Evolutionary conservation across 2,888 invertebrate species (phyloP).

Genomic region (Amaurobius ferox): DNA sequence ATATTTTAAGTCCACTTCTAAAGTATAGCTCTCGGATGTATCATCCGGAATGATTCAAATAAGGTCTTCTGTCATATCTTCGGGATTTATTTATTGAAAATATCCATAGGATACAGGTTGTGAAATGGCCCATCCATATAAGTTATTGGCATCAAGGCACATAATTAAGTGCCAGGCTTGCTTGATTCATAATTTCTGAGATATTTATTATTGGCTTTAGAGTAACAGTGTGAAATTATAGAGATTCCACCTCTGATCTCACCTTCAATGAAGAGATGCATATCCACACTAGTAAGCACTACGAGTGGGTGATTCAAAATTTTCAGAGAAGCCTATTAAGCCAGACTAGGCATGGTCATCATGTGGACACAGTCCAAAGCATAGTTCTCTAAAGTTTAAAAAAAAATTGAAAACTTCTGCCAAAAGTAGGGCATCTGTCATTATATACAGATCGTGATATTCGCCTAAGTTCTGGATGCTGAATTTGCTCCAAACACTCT

Average conservation of each 20-base stretch:
- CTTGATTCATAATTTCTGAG: not conserved
- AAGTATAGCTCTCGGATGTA: not conserved
- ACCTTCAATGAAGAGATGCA: not conserved
- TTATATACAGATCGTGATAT: slow-evolving; percentile 24
- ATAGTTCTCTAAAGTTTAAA: not conserved
- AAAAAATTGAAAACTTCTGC: slow-evolving; percentile 13
- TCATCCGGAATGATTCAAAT: not conserved
- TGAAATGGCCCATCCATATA: not conserved
- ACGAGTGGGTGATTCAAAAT: not conserved
- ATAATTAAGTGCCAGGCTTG: not conserved
- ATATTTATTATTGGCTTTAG: not conserved
- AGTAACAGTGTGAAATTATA: not conserved
- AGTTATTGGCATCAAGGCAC: not conserved
- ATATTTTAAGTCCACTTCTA: not conserved
- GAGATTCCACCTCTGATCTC: not conserved
- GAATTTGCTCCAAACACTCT: not conserved
- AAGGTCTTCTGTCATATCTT: not conserved
- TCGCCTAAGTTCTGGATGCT: slow-evolving; percentile 37
- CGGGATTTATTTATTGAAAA: not conserved
- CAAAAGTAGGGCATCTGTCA: not conserved
- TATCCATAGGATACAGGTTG: not conserved
- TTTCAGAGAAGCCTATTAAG: slow-evolving; percentile 70
- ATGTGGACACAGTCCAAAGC: slow-evolving; percentile 47
- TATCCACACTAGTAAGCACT: not conserved
- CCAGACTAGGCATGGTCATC: slow-evolving; percentile 75